Percentiles rank a stretch among this genome's conserved stretches.
phyloP scores from a whole-genome alignment of 2,888 invertebrate species.

The Blera fallax region DNA sequence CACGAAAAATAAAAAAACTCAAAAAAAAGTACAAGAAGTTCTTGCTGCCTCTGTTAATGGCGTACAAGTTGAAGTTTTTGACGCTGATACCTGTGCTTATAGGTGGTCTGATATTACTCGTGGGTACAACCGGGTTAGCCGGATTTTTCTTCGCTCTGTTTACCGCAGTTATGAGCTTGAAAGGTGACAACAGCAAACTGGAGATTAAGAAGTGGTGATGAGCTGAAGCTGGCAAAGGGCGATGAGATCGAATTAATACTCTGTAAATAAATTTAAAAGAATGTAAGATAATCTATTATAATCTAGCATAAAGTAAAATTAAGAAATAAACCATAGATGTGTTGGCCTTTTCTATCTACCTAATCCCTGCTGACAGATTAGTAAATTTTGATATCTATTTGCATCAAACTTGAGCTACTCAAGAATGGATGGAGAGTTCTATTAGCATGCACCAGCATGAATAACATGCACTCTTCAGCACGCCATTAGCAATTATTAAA shows the following conservation, averaged over 20 bases:
- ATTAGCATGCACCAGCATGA: no score
- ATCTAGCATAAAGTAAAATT: not conserved
- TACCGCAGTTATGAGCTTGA: conserved; percentile 90
- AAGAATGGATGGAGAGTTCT: no score
- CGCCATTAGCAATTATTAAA: not conserved
- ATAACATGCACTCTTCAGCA: no score
- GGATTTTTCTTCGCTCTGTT: conserved; percentile 95
- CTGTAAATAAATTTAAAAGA: conserved; percentile 7
- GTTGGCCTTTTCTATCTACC: not conserved
- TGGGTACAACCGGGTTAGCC: conserved; percentile 90
- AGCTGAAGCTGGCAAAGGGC: not conserved
- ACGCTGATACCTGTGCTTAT: conserved; percentile 89
- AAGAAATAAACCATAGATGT: not conserved
- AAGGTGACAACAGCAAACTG: conserved; percentile 77
- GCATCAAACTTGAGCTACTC: no score
- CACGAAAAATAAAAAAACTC: conserved; percentile 79
- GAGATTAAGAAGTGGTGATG: conserved; percentile 43
- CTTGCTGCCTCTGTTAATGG: conserved; percentile 88
- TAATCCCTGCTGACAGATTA: no score
- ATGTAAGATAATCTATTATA: not conserved
- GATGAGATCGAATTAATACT: not conserved
- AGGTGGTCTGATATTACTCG: conserved; percentile 87
- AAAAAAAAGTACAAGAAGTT: conserved; percentile 87
- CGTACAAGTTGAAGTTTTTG: conserved; percentile 92
- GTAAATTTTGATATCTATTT: no score